Percentiles rank a stretch among this genome's conserved stretches.
Conservation (phyloP, 2,888 invertebrate genomes). For the Melanostoma mellinum region DNA sequence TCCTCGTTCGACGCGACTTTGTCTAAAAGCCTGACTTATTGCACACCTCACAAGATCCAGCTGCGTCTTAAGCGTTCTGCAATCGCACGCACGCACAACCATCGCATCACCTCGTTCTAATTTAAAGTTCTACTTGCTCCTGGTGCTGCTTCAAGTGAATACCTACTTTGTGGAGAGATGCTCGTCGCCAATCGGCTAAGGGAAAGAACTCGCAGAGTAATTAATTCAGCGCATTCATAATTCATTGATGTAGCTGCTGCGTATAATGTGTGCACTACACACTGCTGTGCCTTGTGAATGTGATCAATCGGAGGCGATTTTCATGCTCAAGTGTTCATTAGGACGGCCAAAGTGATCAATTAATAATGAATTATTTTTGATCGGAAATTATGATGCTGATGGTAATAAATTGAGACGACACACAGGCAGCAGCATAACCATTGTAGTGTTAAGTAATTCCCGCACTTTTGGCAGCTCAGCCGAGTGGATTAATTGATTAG, state of each 20-base stretch:
- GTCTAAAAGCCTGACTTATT: slow-evolving; percentile 68
- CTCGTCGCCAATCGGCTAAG: slow-evolving; percentile 13
- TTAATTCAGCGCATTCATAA: slow-evolving; percentile 71
- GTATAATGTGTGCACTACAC: background rate
- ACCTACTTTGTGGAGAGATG: slow-evolving; percentile 1
- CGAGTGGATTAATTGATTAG: slow-evolving; percentile 66
- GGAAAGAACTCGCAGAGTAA: slow-evolving; percentile 57
- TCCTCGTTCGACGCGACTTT: slow-evolving; percentile 53
- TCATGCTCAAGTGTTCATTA: slow-evolving; percentile 69
- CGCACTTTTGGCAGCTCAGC: slow-evolving; percentile 52
- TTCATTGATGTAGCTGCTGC: slow-evolving; percentile 56
- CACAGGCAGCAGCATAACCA: background rate
- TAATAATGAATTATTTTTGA: slow-evolving; percentile 70
- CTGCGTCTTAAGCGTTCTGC: slow-evolving; percentile 38
- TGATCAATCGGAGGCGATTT: slow-evolving; percentile 70
- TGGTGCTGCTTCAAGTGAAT: background rate
- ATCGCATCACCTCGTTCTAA: slow-evolving; percentile 38
- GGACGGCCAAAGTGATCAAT: slow-evolving; percentile 65
- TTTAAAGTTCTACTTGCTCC: slow-evolving; percentile 36
- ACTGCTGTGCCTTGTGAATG: slow-evolving; percentile 26
- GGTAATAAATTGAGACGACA: slow-evolving; percentile 65
- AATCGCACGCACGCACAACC: slow-evolving; percentile 43
- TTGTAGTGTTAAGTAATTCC: slow-evolving; percentile 49
- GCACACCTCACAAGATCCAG: slow-evolving; percentile 62
- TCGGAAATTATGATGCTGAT: slow-evolving; percentile 68